Evolutionary conservation across 2,797 vertebrate species (phyloP), one percentile per base, ranked within the genome.

Genomic region (Hafferia zeledoni): DNA sequence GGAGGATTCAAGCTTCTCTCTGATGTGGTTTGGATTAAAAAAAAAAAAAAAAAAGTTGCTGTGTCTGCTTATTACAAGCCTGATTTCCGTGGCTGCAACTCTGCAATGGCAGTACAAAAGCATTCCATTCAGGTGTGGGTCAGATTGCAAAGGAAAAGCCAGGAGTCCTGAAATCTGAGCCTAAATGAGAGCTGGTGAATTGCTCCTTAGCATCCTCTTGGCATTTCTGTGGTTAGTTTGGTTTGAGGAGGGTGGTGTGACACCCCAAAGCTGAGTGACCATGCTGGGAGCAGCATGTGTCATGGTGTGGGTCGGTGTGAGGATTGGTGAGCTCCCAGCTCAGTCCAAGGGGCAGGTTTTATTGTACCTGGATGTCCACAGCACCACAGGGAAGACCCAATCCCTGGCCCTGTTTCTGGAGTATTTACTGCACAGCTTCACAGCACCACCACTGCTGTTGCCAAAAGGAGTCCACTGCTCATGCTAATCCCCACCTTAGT

Each of bases 401-500:
- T n/a, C 44, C 63, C 78, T 41, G 56, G 37, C 71, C 6, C 22
- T 2, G 24, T 10, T 41, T 28, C 18, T 9, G 27, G 43, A 44
- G 15, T 35, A 0, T 64, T 79, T 82, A 47, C 77, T 39, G 76
- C 39, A 2, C 27, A 46, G 50, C 67, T 81, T 60, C 28, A 1
- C 11, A n/a, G n/a, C n/a, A 2, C 13, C 0, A 8, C 56, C 14
- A 10, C 37, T 79, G 87, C 80, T 0, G 9, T 39, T 91, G 93
- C 93, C 86, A 64, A 49, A 22, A 79, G 75, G 78, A 69, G 65
- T 61, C 85, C 77, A 3, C 70, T 37, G 88, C 79, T 71, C 9
- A 76, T 49, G 76, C 89, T 13, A 46, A 56, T 95, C 96, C 81
- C 95, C 95, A 95, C 96, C 96, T 96, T 80, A 7, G 87, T 56